phyloP scores from a whole-genome alignment of 2,888 invertebrate species.

The Diarsia rubi region DNA sequence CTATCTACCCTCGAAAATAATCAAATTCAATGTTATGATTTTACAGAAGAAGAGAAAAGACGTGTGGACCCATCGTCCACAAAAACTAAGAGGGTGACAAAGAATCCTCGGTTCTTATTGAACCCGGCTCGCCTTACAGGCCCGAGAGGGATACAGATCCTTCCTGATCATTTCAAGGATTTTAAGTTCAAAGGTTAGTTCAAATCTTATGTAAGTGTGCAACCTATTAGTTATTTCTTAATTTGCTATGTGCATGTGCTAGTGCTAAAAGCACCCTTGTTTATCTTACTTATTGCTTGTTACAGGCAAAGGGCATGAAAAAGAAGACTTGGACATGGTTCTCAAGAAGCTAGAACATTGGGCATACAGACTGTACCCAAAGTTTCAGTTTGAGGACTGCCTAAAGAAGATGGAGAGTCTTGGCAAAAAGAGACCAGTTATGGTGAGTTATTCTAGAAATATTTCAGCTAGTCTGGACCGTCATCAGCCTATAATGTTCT shows the following conservation, averaged over 20 bases:
- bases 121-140: constrained; percentile 94
- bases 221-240: too few relatives aligned
- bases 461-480: neutral
- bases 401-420: constrained; percentile 93
- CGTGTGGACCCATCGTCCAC: constrained; percentile 82
- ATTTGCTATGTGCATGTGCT: too few relatives aligned
- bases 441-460: constrained; percentile 86
- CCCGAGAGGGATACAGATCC: constrained; percentile 94
- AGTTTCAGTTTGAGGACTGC: constrained; percentile 96
- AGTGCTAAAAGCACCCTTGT: too few relatives aligned
- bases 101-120: constrained; percentile 93
- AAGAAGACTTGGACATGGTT: constrained; percentile 94
- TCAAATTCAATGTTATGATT: neutral
- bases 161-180: constrained; percentile 95
- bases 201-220: neutral
- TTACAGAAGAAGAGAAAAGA: constrained; percentile 85
- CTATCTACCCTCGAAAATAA: neutral
- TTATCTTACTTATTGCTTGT: neutral
- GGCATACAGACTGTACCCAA: constrained; percentile 98
- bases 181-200: constrained; percentile 93
- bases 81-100: constrained; percentile 90
- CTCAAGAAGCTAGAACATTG: constrained; percentile 97
- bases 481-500: too few relatives aligned
- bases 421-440: constrained; percentile 95
- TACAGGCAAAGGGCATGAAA: constrained; percentile 94